A percentile compares a stretch with the other conserved stretches of the same genome.
Conservation (phyloP, 2,888 invertebrate genomes). For the Megamerina dolium region DNA sequence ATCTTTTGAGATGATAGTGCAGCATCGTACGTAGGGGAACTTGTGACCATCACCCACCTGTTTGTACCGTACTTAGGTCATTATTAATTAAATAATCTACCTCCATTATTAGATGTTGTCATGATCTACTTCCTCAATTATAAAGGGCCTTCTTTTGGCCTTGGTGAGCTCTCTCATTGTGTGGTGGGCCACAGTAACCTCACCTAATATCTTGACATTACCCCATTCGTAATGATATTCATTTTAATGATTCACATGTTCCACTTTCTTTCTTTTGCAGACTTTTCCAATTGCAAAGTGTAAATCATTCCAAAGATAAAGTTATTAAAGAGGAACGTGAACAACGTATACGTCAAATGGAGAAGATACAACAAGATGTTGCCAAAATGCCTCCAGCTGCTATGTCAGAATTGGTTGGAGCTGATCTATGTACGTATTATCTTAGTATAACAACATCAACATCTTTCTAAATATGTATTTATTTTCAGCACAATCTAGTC, state of each 20-base stretch:
- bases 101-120: too few species aligned
- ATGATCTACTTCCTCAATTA: too few species aligned
- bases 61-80: too few species aligned
- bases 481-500: conserved; percentile 63
- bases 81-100: too few species aligned
- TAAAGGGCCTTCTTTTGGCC: too few species aligned
- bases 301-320: conserved; percentile 71
- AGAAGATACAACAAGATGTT: conserved; percentile 66
- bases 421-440: conserved; percentile 65
- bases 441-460: neutral
- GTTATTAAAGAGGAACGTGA: conserved; percentile 70
- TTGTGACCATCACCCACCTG: too few species aligned
- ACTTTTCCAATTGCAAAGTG: conserved; percentile 63
- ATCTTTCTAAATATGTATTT: conserved; percentile 3
- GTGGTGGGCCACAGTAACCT: too few species aligned
- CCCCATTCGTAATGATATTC: neutral
- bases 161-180: too few species aligned
- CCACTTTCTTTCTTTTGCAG: conserved; percentile 20
- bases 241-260: neutral
- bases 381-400: conserved; percentile 68
- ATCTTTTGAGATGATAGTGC: too few species aligned
- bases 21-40: too few species aligned
- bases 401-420: conserved; percentile 65
- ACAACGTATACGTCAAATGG: conserved; percentile 67
- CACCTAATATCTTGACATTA: neutral